Conservation (phyloP, 2,797 vertebrate species). For the Miichthys miiuy region DNA sequence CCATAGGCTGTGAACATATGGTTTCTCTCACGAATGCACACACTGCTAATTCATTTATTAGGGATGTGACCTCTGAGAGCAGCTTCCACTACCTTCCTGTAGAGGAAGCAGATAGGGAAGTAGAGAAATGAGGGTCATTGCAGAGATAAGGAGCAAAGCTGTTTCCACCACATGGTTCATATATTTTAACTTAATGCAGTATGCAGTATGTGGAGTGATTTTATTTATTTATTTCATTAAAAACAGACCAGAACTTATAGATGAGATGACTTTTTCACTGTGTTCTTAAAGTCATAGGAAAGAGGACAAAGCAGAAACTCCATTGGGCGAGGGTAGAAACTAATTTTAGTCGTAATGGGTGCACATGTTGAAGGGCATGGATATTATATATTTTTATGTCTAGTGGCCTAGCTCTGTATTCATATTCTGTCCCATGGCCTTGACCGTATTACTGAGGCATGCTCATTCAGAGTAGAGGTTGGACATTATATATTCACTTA, state of each 20-base stretch:
- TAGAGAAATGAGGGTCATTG: conserved; percentile 59
- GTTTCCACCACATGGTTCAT: conserved; percentile 13
- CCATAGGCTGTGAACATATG: conserved; percentile 31
- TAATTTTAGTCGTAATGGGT: neutral
- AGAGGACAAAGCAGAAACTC: neutral
- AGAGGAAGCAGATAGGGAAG: conserved; percentile 76
- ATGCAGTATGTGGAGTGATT: neutral
- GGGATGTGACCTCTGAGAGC: conserved; percentile 59
- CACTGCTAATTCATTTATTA: conserved; percentile 67
- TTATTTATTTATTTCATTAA: conserved; percentile 10
- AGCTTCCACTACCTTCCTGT: conserved; percentile 67
- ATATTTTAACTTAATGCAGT: conserved; percentile 33
- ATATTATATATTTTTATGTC: neutral
- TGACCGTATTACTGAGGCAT: neutral
- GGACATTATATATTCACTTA: neutral
- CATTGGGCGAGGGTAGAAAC: neutral
- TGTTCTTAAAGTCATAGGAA: conserved; percentile 10
- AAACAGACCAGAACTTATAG: conserved; percentile 12
- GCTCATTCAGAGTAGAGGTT: neutral
- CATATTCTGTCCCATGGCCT: neutral
- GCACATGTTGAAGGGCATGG: neutral
- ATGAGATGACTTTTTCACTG: neutral
- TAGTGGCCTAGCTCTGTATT: neutral
- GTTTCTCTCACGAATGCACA: conserved; percentile 27
- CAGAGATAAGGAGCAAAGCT: conserved; percentile 63